These are phyloP conservation scores for Xerus inauris DNA, from an alignment of 2,113 vertebrate species.

Conservation along the genomic window DNA sequence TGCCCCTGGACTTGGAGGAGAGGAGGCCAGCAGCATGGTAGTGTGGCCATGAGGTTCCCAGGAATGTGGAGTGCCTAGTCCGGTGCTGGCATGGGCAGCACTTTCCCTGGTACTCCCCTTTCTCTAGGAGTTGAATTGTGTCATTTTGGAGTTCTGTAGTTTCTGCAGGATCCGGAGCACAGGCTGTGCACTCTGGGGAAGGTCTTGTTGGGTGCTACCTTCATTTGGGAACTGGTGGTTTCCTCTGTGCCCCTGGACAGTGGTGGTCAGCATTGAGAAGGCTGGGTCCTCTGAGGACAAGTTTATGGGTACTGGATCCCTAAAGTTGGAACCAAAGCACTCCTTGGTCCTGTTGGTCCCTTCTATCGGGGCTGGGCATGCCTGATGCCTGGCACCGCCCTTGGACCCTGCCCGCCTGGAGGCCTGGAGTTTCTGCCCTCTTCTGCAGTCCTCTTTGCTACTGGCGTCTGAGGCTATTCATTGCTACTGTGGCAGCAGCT, in stretches of 20 bases:
- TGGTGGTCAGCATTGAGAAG: not conserved
- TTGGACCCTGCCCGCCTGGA: not conserved
- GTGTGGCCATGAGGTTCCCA: not conserved
- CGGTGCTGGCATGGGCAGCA: not conserved
- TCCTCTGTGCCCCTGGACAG: not conserved
- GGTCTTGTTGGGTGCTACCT: not conserved
- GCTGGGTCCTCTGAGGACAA: not conserved
- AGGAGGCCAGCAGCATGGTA: not conserved
- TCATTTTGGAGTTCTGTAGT: not conserved
- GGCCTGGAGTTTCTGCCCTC: not conserved
- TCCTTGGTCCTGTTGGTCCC: not conserved
- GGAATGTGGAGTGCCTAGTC: not conserved
- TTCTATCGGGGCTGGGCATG: not conserved
- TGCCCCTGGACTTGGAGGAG: not conserved
- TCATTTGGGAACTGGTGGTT: not conserved
- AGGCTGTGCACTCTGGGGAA: not conserved
- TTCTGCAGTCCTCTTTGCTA: accelerated
- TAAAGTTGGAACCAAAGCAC: not conserved
- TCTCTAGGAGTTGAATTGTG: not conserved
- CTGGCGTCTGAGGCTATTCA: not conserved
- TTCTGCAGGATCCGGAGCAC: not conserved
- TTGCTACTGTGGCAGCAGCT: not conserved
- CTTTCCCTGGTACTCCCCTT: not conserved
- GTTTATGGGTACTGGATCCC: not conserved
- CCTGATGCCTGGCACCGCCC: no score